A percentile compares a stretch with the other conserved stretches of the same genome.
Conservation (phyloP, 2,113 vertebrate species). For the Oplegnathus fasciatus region DNA sequence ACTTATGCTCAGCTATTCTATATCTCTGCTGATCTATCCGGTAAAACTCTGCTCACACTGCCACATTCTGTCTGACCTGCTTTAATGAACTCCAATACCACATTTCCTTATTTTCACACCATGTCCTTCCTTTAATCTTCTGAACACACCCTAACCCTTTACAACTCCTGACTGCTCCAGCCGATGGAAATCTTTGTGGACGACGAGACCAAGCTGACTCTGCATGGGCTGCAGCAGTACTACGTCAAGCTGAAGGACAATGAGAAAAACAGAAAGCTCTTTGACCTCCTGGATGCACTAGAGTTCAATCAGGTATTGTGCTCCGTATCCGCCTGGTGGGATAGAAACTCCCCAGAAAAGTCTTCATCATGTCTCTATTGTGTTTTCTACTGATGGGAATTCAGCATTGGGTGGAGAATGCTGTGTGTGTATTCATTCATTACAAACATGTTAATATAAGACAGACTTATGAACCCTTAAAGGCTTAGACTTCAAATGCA, state of each 20-base stretch:
- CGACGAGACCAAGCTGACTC: too few species aligned
- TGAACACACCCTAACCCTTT: constrained; percentile 26
- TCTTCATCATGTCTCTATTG: neutral
- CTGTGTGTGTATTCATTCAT: neutral
- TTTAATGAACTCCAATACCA: neutral
- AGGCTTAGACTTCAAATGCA: neutral
- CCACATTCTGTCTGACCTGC: neutral
- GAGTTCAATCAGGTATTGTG: too few species aligned
- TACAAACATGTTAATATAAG: neutral
- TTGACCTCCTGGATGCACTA: too few species aligned
- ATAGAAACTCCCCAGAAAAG: neutral
- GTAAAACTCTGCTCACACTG: too few species aligned
- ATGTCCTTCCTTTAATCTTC: constrained; percentile 9
- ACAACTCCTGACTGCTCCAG: constrained; percentile 52
- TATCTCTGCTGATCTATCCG: too few species aligned
- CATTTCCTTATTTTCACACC: neutral
- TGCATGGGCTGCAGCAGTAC: too few species aligned
- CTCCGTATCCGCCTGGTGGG: neutral
- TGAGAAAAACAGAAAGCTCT: too few species aligned
- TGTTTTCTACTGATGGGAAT: neutral
- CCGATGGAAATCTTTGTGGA: too few species aligned
- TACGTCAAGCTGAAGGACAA: too few species aligned
- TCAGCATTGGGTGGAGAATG: too few species aligned
- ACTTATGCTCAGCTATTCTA: too few species aligned
- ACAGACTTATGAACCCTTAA: neutral